Percentiles rank a stretch among this genome's conserved stretches.
These are phyloP conservation scores for Taeniopygia guttata DNA, from an alignment of 2,797 vertebrate genomes.

Conservation along the genomic window DNA sequence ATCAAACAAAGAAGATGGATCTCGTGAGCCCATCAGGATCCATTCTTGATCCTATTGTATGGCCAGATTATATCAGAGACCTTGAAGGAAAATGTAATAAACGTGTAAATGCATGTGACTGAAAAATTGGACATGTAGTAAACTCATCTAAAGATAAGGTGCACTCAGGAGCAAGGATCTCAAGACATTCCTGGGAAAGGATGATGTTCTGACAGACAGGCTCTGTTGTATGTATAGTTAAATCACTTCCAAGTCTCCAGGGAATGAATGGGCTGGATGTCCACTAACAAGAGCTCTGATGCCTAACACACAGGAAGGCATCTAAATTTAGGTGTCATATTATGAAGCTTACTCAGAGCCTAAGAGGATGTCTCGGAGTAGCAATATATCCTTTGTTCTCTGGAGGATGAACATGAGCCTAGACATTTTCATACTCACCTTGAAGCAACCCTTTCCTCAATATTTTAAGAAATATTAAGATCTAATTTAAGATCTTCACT, in stretches of 20 bases:
- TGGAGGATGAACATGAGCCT: neutral
- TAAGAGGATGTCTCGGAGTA: neutral
- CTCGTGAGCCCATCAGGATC: neutral
- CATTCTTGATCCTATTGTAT: neutral
- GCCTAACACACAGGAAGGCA: neutral
- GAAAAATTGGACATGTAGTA: neutral
- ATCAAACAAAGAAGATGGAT: neutral
- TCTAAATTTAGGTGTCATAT: neutral
- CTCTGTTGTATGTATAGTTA: neutral
- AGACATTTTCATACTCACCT: neutral
- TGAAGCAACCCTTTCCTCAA: neutral
- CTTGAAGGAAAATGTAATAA: neutral
- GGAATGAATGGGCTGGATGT: neutral
- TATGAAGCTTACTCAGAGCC: neutral
- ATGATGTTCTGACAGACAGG: neutral
- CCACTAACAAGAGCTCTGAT: neutral
- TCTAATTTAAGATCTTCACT: too few relatives aligned
- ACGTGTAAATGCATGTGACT: neutral
- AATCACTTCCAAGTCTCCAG: neutral
- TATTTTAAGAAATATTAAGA: too few relatives aligned
- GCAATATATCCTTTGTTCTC: neutral
- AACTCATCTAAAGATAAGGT: neutral
- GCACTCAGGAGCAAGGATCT: neutral
- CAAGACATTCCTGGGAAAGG: neutral
- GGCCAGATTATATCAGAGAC: neutral